Base-by-base conservation (phyloP, 2,888 invertebrate genomes). In the Geophilus truncorum region DNA sequence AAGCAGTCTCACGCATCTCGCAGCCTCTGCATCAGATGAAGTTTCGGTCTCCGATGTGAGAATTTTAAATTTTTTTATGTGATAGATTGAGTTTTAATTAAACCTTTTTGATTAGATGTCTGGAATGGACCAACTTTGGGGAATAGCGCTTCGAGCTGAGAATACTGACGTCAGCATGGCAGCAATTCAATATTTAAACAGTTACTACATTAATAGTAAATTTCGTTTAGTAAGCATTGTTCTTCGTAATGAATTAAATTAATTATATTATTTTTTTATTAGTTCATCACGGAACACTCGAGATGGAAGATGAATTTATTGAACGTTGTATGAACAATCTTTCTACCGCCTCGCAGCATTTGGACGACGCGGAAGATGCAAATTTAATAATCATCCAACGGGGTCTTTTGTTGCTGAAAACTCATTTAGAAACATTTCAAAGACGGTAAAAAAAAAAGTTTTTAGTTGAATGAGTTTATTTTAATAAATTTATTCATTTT, bases 101-200 rank as follows among this genome's bases (percentile, higher is more conserved):
- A 7, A 28, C 77, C 34, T 45, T 18, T 78, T 78, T 40, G n/a
- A 10, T 45, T 79, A 86, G 87, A 85, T 86, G n/a, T 85, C 94
- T 15, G 96, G 95, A 15, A 96, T 97, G 94, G 94, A 95, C 87
- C 95, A 96, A 84, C 89, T 97, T 84, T 97, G 97, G 96, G 94
- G 94, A 87, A 96, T 97, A 82, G 97, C 97, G 0, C 89, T 97
- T 4, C 90, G 94, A 83, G 96, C 97, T 1, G 93, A 93, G 83
- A 96, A 94, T 86, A 96, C 96, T 88, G 96, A 97, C 86, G 97
- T 97, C 1, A 96, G 96, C 83, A 92, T 96, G 92, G 94, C 96
- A 2, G 96, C 97, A 0, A 97, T 97, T 84, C 95, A 96, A 86
- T 96, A 96, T 86, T 90, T 97, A 81, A 97, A 97, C 87, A 93